Evolutionary conservation across 2,888 invertebrate species (phyloP).

Genomic region (Nomada goodeniana): DNA sequence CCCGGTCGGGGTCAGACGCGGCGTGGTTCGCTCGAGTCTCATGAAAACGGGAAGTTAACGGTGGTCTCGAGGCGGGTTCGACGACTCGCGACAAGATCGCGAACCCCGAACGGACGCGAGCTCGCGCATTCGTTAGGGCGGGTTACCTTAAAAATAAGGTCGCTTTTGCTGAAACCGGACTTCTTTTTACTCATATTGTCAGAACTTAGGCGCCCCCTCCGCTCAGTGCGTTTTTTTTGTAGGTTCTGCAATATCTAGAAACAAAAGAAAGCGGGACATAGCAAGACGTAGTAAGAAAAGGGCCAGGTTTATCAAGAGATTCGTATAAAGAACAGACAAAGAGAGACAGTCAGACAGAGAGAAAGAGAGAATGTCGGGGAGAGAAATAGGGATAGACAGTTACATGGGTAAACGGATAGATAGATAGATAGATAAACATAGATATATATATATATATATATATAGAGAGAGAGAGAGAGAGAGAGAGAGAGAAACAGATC

Average conservation of each 20-base stretch:
- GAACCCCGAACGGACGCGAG: conserved; percentile 79
- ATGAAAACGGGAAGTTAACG: conserved; percentile 67
- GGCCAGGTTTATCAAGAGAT: conserved; percentile 82
- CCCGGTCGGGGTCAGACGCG: conserved; percentile 5
- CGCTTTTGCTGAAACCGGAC: conserved; percentile 97
- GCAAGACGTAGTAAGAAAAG: conserved; percentile 90
- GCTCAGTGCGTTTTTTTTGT: conserved; percentile 99
- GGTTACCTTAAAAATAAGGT: conserved; percentile 99
- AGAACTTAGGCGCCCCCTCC: conserved; percentile 98
- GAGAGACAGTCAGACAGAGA: conserved; percentile 27
- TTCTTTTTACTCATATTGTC: conserved; percentile 95
- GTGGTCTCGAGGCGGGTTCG: conserved; percentile 63
- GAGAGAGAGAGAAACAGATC: neutral
- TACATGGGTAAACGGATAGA: conserved; percentile 2
- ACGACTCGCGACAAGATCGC: conserved; percentile 36
- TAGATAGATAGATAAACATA: conserved; percentile 15
- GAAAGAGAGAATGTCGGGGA: conserved; percentile 31
- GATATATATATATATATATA: no score
- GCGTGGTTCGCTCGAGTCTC: conserved; percentile 73
- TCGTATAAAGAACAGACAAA: conserved; percentile 64
- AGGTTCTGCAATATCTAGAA: conserved; percentile 99
- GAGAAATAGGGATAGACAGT: conserved; percentile 14
- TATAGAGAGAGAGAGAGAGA: conserved; percentile 1
- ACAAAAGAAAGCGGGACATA: conserved; percentile 90
- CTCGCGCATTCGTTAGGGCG: conserved; percentile 85